Percentiles rank a stretch among this genome's conserved stretches.
Evolutionary conservation across 2,797 vertebrate species (phyloP).

Genomic region (Oryzias sinensis): DNA sequence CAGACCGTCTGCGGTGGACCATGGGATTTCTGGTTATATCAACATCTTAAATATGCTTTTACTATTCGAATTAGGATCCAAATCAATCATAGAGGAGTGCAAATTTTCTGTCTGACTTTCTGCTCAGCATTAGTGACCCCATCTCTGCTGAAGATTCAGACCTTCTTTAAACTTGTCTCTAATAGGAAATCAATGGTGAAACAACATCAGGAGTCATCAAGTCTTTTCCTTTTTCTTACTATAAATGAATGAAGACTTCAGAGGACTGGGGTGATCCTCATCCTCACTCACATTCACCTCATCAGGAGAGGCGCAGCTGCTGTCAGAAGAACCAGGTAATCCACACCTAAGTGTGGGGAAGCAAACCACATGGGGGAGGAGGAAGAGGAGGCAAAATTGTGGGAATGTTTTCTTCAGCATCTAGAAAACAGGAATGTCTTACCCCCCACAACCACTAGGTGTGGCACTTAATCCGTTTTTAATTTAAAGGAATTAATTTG

Average conservation of each 20-base stretch:
- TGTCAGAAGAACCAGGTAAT: neutral
- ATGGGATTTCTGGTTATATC: neutral
- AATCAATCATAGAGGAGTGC: neutral
- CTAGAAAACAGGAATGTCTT: slow-evolving; percentile 58
- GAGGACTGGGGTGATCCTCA: too few species aligned
- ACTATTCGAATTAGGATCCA: neutral
- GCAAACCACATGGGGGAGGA: neutral
- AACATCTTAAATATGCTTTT: slow-evolving; percentile 8
- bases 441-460: slow-evolving; percentile 83
- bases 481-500: slow-evolving; percentile 65
- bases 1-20: slow-evolving; percentile 4
- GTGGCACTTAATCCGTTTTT: slow-evolving; percentile 86
- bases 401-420: slow-evolving; percentile 1
- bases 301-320: neutral
- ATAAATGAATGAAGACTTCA: too few species aligned
- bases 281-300: too few species aligned
- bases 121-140: neutral
- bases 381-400: neutral
- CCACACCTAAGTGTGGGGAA: neutral
- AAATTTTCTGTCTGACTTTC: neutral
- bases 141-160: neutral
- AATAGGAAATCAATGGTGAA: too few species aligned
- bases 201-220: too few species aligned
- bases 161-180: too few species aligned
- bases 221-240: too few species aligned